phyloP scores from a whole-genome alignment of 2,113 vertebrate species.

The Cyanocitta stelleri region DNA sequence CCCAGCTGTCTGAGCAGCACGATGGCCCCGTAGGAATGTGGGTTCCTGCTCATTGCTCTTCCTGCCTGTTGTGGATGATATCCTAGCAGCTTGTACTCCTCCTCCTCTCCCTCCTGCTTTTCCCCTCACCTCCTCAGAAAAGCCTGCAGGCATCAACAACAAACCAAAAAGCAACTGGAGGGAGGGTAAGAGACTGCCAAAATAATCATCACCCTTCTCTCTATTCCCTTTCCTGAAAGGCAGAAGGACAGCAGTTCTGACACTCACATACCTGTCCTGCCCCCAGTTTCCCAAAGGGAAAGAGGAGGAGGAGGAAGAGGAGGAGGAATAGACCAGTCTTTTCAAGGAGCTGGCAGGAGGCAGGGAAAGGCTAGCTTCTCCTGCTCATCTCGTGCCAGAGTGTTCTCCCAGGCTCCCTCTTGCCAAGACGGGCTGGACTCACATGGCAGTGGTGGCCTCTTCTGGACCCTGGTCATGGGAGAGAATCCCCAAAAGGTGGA shows the following conservation, averaged over 20 bases:
- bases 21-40: not conserved
- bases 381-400: slow-evolving; percentile 1
- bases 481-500: slow-evolving; percentile 51
- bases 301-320: not conserved
- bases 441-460: slow-evolving; percentile 69
- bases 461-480: slow-evolving; percentile 50
- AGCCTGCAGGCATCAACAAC: slow-evolving; percentile 47
- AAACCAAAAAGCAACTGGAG: slow-evolving; percentile 61
- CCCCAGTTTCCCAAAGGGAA: slow-evolving; percentile 18
- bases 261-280: not conserved
- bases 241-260: not conserved
- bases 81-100: slow-evolving; percentile 33
- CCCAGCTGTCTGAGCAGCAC: not conserved
- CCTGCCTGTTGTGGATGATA: slow-evolving; percentile 45
- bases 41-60: slow-evolving; percentile 46
- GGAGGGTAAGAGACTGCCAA: slow-evolving; percentile 62
- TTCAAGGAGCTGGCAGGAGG: slow-evolving; percentile 36
- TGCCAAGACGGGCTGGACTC: slow-evolving; percentile 73
- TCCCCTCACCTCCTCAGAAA: not conserved
- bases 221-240: slow-evolving; percentile 19
- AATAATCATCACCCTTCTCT: slow-evolving; percentile 38
- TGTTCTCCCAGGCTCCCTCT: slow-evolving; percentile 49
- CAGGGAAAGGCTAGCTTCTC: slow-evolving; percentile 48
- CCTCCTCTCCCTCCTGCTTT: slow-evolving; percentile 18
- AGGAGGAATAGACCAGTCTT: slow-evolving; percentile 17